A percentile compares a stretch with the other conserved stretches of the same genome.
phyloP scores from a whole-genome alignment of 2,113 vertebrate species.

The Pangasianodon hypophthalmus region DNA sequence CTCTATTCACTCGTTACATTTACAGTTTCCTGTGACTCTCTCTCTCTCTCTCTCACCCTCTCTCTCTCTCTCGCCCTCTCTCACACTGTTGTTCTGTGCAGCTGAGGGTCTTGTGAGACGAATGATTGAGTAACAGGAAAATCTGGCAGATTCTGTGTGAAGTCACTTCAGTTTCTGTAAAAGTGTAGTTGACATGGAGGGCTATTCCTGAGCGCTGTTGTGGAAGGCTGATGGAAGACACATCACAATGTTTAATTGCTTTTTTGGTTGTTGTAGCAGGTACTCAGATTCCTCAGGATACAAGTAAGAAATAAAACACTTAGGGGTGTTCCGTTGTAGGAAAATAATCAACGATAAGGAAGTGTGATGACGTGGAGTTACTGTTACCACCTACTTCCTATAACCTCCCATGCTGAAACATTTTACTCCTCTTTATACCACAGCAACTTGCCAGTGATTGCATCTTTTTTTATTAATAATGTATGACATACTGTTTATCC shows the following conservation, averaged over 20 bases:
- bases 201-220: not conserved
- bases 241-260: not conserved
- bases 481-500: not conserved
- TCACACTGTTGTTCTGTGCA: not conserved
- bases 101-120: slow-evolving; percentile 23
- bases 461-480: not conserved
- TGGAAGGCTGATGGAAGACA: not conserved
- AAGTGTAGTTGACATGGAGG: slow-evolving; percentile 5
- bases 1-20: slow-evolving; percentile 33
- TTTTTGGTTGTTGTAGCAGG: not conserved
- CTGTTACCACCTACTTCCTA: not conserved
- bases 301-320: not conserved
- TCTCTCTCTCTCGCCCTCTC: slow-evolving; percentile 35
- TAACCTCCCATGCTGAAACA: not conserved
- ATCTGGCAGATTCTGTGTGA: slow-evolving; percentile 57
- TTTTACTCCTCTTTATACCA: not conserved
- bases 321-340: not conserved
- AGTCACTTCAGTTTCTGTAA: slow-evolving; percentile 39
- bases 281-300: not conserved
- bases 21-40: slow-evolving; percentile 31
- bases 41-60: slow-evolving; percentile 17
- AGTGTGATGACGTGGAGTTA: not conserved
- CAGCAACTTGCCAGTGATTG: not conserved
- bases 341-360: not conserved
- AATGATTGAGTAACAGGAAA: slow-evolving; percentile 55